Conservation (phyloP, 1,140 invertebrate genomes). For the Cyclina sinensis region DNA sequence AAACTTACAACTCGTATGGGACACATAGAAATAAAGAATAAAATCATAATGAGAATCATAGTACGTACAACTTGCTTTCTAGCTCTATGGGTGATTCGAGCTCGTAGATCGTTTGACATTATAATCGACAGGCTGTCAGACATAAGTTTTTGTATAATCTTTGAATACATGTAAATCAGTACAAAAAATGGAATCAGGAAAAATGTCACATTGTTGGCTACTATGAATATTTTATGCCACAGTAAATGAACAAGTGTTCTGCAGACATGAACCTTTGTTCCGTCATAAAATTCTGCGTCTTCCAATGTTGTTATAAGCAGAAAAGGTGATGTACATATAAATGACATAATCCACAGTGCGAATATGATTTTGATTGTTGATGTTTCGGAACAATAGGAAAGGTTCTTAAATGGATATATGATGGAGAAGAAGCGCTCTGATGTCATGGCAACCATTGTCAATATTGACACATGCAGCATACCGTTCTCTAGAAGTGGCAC, state of each 20-base stretch:
- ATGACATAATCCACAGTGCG: conserved; percentile 71
- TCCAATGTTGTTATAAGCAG: conserved; percentile 71
- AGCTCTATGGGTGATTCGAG: neutral
- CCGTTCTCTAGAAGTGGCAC: conserved; percentile 79
- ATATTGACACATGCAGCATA: conserved; percentile 74
- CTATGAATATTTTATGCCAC: conserved; percentile 69
- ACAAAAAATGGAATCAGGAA: conserved; percentile 73
- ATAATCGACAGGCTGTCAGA: conserved; percentile 29
- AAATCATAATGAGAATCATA: conserved; percentile 95
- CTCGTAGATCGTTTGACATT: conserved; percentile 45
- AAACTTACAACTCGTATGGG: conserved; percentile 95
- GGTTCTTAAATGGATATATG: conserved; percentile 73
- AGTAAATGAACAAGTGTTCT: conserved; percentile 53
- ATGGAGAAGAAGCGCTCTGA: conserved; percentile 81
- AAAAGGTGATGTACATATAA: conserved; percentile 72
- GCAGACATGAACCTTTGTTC: conserved; percentile 69
- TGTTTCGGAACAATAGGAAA: conserved; percentile 2
- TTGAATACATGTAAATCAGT: conserved; percentile 74
- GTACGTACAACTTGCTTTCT: conserved; percentile 91
- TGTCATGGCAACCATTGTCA: conserved; percentile 79
- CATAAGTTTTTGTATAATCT: conserved; percentile 69
- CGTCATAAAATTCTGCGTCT: conserved; percentile 73
- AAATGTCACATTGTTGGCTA: conserved; percentile 67
- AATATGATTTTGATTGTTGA: conserved; percentile 59
- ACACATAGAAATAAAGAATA: conserved; percentile 95